These are phyloP conservation scores for Verasper variegatus DNA, from an alignment of 2,113 vertebrate genomes.

Conservation along the genomic window DNA sequence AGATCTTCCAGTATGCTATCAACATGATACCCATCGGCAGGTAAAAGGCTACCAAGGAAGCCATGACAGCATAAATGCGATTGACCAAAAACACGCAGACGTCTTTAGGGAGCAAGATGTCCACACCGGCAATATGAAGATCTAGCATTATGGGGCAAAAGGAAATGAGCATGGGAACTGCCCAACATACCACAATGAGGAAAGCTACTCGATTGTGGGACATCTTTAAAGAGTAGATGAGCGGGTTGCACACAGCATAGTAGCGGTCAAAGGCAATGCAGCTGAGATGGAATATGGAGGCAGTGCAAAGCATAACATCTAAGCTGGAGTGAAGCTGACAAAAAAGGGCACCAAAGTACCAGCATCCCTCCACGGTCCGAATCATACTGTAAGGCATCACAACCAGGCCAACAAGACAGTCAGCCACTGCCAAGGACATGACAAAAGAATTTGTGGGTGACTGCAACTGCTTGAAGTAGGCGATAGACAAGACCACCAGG, in stretches of 20 bases:
- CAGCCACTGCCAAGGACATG: conserved; percentile 84
- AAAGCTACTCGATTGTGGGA: conserved; percentile 70
- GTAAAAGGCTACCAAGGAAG: conserved; percentile 85
- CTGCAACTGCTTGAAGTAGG: conserved; percentile 83
- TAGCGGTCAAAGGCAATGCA: conserved; percentile 87
- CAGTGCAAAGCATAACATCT: conserved; percentile 86
- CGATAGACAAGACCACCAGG: conserved; percentile 83
- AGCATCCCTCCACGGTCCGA: conserved; percentile 84
- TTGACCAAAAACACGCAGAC: conserved; percentile 82
- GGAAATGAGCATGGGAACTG: conserved; percentile 81
- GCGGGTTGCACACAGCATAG: conserved; percentile 84
- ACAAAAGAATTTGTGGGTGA: conserved; percentile 84
- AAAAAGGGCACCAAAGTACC: conserved; percentile 81
- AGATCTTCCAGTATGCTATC: conserved; percentile 86
- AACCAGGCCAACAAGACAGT: conserved; percentile 84
- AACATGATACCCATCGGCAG: conserved; percentile 83
- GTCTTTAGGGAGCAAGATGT: conserved; percentile 70
- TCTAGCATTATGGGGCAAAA: conserved; percentile 83
- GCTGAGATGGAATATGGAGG: conserved; percentile 86
- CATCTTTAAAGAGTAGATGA: conserved; percentile 83
- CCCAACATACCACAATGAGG: conserved; percentile 82
- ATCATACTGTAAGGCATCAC: conserved; percentile 88
- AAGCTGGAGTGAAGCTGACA: conserved; percentile 84
- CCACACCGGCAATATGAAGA: conserved; percentile 74
- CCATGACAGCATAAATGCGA: conserved; percentile 80